Percentiles rank a stretch among this genome's conserved stretches.
Evolutionary conservation across 2,888 invertebrate species (phyloP).

Genomic region (Oasisia sp.): DNA sequence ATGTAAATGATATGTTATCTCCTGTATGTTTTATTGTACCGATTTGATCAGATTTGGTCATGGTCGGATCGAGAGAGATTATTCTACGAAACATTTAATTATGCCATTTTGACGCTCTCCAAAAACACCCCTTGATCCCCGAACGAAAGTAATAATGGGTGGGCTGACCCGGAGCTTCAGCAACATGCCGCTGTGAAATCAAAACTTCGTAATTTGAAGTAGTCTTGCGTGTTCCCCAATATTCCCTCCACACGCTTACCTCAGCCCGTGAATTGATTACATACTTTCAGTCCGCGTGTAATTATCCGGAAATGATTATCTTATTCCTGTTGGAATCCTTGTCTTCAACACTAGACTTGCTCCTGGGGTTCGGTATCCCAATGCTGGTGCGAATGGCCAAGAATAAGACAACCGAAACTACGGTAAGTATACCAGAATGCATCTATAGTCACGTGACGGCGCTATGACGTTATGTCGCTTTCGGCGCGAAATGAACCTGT

Average conservation of each 20-base stretch:
- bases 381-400: constrained; percentile 19
- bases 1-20: too few relatives aligned
- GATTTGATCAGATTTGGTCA: too few relatives aligned
- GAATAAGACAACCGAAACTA: constrained; percentile 13
- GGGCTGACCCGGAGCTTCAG: too few relatives aligned
- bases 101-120: too few relatives aligned
- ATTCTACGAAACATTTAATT: too few relatives aligned
- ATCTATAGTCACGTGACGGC: background rate
- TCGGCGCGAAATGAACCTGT: background rate
- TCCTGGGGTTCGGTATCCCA: constrained; percentile 23
- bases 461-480: background rate
- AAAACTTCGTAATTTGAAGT: too few relatives aligned
- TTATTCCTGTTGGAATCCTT: background rate
- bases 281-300: background rate
- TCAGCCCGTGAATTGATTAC: background rate
- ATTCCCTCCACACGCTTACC: background rate
- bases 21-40: too few relatives aligned
- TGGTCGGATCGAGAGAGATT: too few relatives aligned
- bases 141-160: too few relatives aligned
- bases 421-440: constrained; percentile 24
- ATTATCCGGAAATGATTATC: background rate
- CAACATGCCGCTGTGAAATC: too few relatives aligned
- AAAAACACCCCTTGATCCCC: too few relatives aligned
- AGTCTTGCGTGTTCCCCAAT: too few relatives aligned
- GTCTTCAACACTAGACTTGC: background rate